phyloP scores from a whole-genome alignment of 2,797 vertebrate genomes.

The Adrianichthys oophorus region DNA sequence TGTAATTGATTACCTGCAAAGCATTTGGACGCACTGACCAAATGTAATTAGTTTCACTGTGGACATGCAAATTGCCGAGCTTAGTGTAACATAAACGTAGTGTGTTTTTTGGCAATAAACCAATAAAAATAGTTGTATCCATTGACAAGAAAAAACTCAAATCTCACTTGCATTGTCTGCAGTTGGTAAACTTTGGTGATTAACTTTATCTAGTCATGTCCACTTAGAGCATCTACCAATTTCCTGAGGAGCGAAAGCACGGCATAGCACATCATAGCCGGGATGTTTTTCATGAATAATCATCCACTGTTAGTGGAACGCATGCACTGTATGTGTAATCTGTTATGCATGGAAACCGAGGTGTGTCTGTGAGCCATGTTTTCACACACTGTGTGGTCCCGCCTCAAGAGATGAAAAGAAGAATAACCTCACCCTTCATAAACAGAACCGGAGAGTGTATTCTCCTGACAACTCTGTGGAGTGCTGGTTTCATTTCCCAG shows the following conservation, averaged over 20 bases:
- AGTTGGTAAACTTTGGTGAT: background rate
- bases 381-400: constrained; percentile 80
- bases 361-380: constrained; percentile 74
- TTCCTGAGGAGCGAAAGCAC: constrained; percentile 3
- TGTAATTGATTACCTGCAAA: constrained; percentile 41
- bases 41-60: constrained; percentile 42
- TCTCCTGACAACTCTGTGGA: constrained; percentile 60
- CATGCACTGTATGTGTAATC: constrained; percentile 24
- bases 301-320: constrained; percentile 54
- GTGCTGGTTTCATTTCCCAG: constrained; percentile 58
- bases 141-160: too few species aligned
- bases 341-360: constrained; percentile 61
- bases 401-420: constrained; percentile 68
- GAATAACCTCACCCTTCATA: constrained; percentile 81
- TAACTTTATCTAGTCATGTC: background rate
- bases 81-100: constrained; percentile 5
- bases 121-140: too few species aligned
- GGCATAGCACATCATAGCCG: background rate
- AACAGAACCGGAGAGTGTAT: constrained; percentile 73
- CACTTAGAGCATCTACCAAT: constrained; percentile 2
- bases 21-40: constrained; percentile 26
- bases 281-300: constrained; percentile 20
- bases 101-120: background rate
- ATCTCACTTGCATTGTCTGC: too few species aligned
- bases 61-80: constrained; percentile 29